These are phyloP conservation scores for Galerucella calmariensis DNA, from an alignment of 2,888 invertebrate species.

Conservation along the genomic window DNA sequence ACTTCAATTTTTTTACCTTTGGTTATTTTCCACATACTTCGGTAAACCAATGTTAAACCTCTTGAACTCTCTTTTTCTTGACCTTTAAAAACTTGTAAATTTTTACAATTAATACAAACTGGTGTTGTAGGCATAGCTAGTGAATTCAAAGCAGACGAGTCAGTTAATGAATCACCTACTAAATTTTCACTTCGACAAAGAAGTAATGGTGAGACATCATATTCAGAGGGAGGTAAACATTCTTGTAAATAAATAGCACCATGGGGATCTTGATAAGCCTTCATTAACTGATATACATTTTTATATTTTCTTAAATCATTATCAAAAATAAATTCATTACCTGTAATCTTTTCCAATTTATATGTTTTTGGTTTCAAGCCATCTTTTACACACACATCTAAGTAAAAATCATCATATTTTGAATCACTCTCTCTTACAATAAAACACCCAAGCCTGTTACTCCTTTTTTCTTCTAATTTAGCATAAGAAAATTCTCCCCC, in stretches of 20 bases:
- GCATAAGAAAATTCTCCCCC: conserved; percentile 87
- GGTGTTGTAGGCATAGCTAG: conserved; percentile 66
- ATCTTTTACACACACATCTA: conserved; percentile 83
- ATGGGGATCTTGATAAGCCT: conserved; percentile 72
- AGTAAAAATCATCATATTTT: conserved; percentile 81
- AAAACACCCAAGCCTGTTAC: conserved; percentile 81
- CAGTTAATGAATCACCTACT: conserved; percentile 67
- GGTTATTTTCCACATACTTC: conserved; percentile 81
- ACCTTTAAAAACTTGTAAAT: conserved; percentile 76
- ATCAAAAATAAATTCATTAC: conserved; percentile 69
- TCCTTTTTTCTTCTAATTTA: conserved; percentile 83
- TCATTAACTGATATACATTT: conserved; percentile 73
- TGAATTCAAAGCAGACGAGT: conserved; percentile 65
- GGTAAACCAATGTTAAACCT: conserved; percentile 75
- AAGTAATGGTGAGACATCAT: conserved; percentile 79
- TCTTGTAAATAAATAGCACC: conserved; percentile 74
- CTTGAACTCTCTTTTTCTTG: conserved; percentile 72
- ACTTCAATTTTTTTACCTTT: conserved; percentile 82
- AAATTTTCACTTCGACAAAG: conserved; percentile 72
- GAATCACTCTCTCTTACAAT: conserved; percentile 85
- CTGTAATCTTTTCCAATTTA: conserved; percentile 72
- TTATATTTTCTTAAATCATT: conserved; percentile 68
- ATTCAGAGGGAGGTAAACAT: conserved; percentile 88
- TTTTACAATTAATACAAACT: conserved; percentile 75
- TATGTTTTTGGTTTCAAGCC: conserved; percentile 77